Evolutionary conservation across 2,113 vertebrate species (phyloP), one percentile per base, ranked within the genome.

Genomic region (Leptocoma aspasia): DNA sequence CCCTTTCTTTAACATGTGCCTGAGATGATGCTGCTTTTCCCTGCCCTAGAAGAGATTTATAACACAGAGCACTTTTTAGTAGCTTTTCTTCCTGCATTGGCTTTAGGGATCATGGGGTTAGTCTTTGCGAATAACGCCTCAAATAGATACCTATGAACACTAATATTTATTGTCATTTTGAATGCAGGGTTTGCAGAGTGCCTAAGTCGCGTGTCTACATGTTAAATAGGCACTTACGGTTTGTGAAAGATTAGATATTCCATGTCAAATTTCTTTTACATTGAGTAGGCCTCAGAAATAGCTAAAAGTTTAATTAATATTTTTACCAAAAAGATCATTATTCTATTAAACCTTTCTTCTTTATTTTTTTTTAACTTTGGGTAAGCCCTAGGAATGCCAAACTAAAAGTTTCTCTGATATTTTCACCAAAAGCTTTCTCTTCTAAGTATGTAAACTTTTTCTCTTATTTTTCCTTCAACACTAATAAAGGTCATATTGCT

Each of bases 401-500:
- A 63, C 37, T 53, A 54, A 54, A 70, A 65, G 45, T 37, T 79
- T 86, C 27, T 26, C 26, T 45, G 21, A 23, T 59, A 65, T 26
- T 78, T 83, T 94, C 54, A 57, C 45, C 13, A 45, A 78, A 91
- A 59, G 10, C 47, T 84, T 94, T 89, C 18, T 64, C 30, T 53
- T 69, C 42, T 93, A 95, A 64, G 44, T 64, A 80, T 41, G 24
- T 47, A 59, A 71, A 69, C 11, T 37, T 92, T 50, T 86, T 42
- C 11, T 83, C 42, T 52, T 56, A 6, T 72, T 71, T 83, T 84
- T 30, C 19, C 53, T 73, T 63, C 69, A 92, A 31, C 45, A 47
- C 91, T 86, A 75, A 92, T 77, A 91, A 94, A 94, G 86, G 71
- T 86, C 79, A 84, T 89, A 92, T 59, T 95, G 57, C 72, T 94